Base-by-base conservation (phyloP, 1,140 invertebrate species). In the Harlomillsia oculata region DNA sequence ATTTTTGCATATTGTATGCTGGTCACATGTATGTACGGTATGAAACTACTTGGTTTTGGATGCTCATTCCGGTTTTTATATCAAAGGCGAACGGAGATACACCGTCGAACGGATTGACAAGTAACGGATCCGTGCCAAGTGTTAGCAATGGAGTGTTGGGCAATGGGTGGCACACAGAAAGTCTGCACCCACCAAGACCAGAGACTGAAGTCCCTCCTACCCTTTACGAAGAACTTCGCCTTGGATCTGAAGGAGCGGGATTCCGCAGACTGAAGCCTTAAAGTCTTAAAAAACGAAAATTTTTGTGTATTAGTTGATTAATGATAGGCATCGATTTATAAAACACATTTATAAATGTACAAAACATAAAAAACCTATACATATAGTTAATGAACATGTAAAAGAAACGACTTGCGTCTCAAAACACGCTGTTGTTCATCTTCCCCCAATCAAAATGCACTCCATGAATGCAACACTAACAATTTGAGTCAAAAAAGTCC, bases 211-310 rank as follows among this genome's bases (percentile, higher is more conserved):
- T 84, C 14, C 78, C 83, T 66, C 83, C 83, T 26, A 80, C 82
- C 36, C 72, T 85, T 53, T 85, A 85, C 70, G 83, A 86, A 74
- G 83, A 85, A 72, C 74, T 86, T 65, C 83, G 84, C 73, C 75
- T 86, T 59, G 83, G 84, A 28, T 81, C 83, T 66, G 82, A 85
- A 69, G 83, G 83, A 52, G 83, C 78, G 45, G 83, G 83, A 63
- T 86, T 86, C 74, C 84, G 84, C 71, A 76, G 82, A 71, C 76
- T 86, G 66, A 76, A 78, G 67, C 73, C 74, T 36, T 49, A 49
- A 36, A 30, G n/a, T n/a, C n/a, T n/a, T n/a, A n/a, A n/a, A n/a
- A n/a, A n/a, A n/a, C n/a, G n/a, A n/a, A n/a, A n/a, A n/a, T n/a
- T n/a, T n/a, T n/a, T n/a, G n/a, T n/a, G n/a, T n/a, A n/a, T n/a